Conservation (phyloP, 2,888 invertebrate species). For the Cephalotes varians region DNA sequence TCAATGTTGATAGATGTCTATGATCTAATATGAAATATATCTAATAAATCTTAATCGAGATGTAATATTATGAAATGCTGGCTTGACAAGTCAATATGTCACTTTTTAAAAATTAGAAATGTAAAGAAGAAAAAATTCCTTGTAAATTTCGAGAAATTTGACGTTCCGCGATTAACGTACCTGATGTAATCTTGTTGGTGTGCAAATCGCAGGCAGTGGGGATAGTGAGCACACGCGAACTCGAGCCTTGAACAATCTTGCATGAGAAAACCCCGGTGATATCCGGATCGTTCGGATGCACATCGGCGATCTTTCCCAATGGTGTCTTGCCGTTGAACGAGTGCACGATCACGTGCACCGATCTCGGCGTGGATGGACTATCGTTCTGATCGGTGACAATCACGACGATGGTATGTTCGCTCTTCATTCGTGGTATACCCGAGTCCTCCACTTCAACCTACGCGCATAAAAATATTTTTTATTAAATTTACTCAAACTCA, state of each 20-base stretch:
- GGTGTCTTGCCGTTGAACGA: conserved; percentile 92
- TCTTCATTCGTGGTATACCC: conserved; percentile 93
- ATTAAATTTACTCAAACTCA: neutral
- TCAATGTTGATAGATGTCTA: neutral
- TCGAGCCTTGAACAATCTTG: conserved; percentile 90
- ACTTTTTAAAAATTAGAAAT: neutral
- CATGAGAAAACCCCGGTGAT: conserved; percentile 96
- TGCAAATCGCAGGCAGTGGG: conserved; percentile 93
- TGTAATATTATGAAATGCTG: neutral
- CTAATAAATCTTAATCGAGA: neutral
- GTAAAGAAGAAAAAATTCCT: neutral
- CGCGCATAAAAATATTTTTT: neutral
- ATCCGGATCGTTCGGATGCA: conserved; percentile 97
- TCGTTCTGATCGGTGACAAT: conserved; percentile 96
- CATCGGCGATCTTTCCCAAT: conserved; percentile 94
- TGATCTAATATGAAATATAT: neutral
- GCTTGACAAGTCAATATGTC: neutral
- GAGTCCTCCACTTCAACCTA: conserved; percentile 95
- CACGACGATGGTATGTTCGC: conserved; percentile 92
- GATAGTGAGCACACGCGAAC: conserved; percentile 90
- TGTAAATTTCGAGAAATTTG: conserved; percentile 32
- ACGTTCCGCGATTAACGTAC: conserved; percentile 72
- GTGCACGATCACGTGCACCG: conserved; percentile 92
- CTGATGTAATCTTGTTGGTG: conserved; percentile 90
- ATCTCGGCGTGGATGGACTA: conserved; percentile 94